Base-by-base conservation (phyloP, 2,888 invertebrate species). In the Stegana nigrithorax region DNA sequence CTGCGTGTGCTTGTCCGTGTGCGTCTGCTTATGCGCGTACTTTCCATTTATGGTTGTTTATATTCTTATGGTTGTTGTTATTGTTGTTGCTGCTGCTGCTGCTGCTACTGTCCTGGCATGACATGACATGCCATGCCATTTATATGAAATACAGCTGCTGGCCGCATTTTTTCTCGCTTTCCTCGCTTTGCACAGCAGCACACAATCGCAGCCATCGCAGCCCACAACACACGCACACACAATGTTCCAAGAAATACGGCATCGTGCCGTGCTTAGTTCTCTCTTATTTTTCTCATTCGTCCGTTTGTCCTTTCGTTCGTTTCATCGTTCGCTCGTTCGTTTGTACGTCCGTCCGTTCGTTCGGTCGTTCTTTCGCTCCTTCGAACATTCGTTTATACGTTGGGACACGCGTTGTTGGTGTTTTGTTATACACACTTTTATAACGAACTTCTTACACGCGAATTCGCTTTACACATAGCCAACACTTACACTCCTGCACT, bases 381-480 rank as follows among this genome's bases (percentile, higher is more conserved):
- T n/a, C 19, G 19, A 17, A 17, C 44, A 44, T 23, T 47, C 47
- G 14, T 19, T 23, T 23, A n/a, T n/a, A n/a, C n/a, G n/a, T n/a
- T n/a, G n/a, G n/a, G n/a, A n/a, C n/a, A n/a, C n/a, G n/a, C 19
- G 50, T 26, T 50, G 32, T 21, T 32, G 17, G 32, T 36, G 53
- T 55, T 55, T 32, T 32, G 32, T 53, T 53, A 32, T 53, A 32
- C 39, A 39, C 39, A 39, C 32, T 50, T n/a, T 4, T 50, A 23
- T 39, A 10, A 39, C 17, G n/a, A n/a, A n/a, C n/a, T n/a, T n/a
- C 8, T 14, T 42, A 21, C 23, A 21, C 21, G 23, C n/a, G n/a
- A 32, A 12, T 32, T 32, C 10, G 29, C 32, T 32, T 32, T 32
- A 10, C 50, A 23, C 25, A 23, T 50, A n/a, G 23, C 12, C 53